phyloP scores from a whole-genome alignment of 1,140 invertebrate species.

The Bombus cullumanus region DNA sequence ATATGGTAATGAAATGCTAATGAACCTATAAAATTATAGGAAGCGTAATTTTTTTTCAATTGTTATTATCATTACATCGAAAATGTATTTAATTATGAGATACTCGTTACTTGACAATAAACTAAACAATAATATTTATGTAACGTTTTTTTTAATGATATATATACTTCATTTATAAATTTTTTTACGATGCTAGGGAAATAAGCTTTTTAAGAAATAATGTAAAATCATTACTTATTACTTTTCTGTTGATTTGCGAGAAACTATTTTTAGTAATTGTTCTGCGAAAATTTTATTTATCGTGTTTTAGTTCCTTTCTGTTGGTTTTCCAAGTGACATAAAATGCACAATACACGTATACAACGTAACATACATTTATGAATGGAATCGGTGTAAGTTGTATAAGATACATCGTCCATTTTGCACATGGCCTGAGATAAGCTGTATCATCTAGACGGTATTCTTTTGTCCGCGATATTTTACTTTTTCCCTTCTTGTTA shows the following conservation, averaged over 20 bases:
- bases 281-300: constrained; percentile 1
- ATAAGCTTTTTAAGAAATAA: not conserved
- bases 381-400: not conserved
- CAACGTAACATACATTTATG: no score
- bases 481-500: not conserved
- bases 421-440: not conserved
- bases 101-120: no score
- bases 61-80: not conserved
- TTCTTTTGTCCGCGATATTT: constrained; percentile 5
- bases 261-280: not conserved
- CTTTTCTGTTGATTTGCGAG: not conserved
- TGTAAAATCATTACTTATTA: not conserved
- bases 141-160: not conserved
- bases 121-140: not conserved
- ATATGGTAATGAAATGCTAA: not conserved
- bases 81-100: not conserved
- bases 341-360: not conserved
- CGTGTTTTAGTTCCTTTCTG: not conserved
- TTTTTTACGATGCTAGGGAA: not conserved
- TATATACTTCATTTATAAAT: not conserved
- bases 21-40: no score
- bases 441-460: not conserved
- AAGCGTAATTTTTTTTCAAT: no score
- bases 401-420: not conserved
- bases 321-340: not conserved